Evolutionary conservation across 2,888 invertebrate species (phyloP), one percentile per base, ranked within the genome.

Genomic region (Drosophila mimica): DNA sequence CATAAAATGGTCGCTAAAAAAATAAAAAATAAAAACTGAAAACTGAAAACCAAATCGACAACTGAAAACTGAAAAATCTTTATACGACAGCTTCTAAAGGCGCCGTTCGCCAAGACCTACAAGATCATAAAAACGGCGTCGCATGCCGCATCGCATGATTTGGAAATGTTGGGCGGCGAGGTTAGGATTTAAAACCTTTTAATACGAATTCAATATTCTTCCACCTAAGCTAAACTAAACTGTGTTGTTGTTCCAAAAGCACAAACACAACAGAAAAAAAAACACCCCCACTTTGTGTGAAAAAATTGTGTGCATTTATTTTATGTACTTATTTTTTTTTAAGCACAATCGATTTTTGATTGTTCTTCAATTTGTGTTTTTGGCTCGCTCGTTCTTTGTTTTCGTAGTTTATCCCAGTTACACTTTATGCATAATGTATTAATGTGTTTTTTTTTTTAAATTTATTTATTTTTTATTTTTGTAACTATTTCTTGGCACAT

Each of bases 71-170:
- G 69, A 75, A 81, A 72, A 77, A 75, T 73, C 73, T 89, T 57
- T 72, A 79, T 70, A 75, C 82, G 87, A 88, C 95, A 98, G 98
- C 96, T 97, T 95, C 96, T 98, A 96, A 98, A 98, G 97, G 97
- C 98, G 94, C 98, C 98, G 93, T 98, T 97, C 95, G 97, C 97
- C 95, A 98, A 98, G 96, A 96, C 98, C 95, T 97, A 97, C 96
- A 97, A 96, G 95, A 97, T 98, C 95, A 96, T 98, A 96, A 97
- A 97, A 97, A 97, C 97, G 94, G 91, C 91, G 74, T 92, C 92
- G 79, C 91, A 92, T 91, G 96, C 95, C 93, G 95, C 95, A 94
- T 96, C 96, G 89, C 95, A 95, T 93, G 96, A 96, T 94, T 94
- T 95, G 92, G 95, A 95, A 91, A 82, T 93, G 83, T 93, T 93